Evolutionary conservation across 2,888 invertebrate genomes (phyloP).

Genomic region (Cryptophagus acutangulus): DNA sequence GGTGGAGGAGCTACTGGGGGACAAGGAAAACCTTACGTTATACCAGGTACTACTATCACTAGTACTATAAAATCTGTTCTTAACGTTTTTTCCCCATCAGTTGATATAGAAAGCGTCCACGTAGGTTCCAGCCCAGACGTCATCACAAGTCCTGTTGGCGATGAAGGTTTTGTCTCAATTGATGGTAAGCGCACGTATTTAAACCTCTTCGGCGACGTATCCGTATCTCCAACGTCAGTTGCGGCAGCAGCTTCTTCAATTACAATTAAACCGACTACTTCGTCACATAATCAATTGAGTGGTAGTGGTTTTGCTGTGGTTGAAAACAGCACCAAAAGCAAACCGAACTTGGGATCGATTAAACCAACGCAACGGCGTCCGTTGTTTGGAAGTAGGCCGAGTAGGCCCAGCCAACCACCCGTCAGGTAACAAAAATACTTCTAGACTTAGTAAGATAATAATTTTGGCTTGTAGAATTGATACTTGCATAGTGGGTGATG

Average conservation of each 20-base stretch:
- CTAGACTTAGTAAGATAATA: too few species aligned
- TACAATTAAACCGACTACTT: conserved; percentile 41
- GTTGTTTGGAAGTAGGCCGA: conserved; percentile 51
- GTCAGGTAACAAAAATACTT: too few species aligned
- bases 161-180: conserved; percentile 84
- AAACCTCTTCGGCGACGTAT: conserved; percentile 69
- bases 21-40: conserved; percentile 51
- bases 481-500: conserved; percentile 90
- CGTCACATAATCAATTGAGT: conserved; percentile 45
- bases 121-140: conserved; percentile 53
- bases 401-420: conserved; percentile 59
- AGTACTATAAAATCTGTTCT: neutral
- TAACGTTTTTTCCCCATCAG: conserved; percentile 38
- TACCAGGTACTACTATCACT: conserved; percentile 46
- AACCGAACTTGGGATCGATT: conserved; percentile 36
- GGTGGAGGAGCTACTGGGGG: conserved; percentile 54
- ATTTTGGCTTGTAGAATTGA: conserved; percentile 74
- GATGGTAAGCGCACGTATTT: conserved; percentile 87
- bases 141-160: conserved; percentile 73
- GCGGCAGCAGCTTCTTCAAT: conserved; percentile 33
- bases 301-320: conserved; percentile 67
- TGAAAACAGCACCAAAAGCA: conserved; percentile 50
- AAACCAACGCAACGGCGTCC: conserved; percentile 52
- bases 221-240: conserved; percentile 39
- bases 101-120: conserved; percentile 51